phyloP scores from a whole-genome alignment of 2,888 invertebrate species.

The Caenorhabditis zanzibari region DNA sequence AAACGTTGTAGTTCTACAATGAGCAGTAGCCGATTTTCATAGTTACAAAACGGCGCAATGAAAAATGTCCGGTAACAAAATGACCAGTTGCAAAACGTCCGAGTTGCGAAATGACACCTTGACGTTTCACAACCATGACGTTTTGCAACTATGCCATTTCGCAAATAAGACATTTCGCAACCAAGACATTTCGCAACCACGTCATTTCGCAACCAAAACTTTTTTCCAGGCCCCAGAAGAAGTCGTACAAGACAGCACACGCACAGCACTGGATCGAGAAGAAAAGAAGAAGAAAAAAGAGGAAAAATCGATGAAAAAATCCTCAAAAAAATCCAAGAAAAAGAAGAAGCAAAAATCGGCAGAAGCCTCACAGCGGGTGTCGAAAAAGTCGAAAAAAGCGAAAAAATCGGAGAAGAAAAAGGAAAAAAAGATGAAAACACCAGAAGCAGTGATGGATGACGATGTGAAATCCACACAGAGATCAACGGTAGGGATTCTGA shows the following conservation, averaged over 20 bases:
- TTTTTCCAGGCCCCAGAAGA: constrained; percentile 3
- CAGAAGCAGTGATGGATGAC: background rate
- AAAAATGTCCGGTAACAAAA: too few relatives aligned
- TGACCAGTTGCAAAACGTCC: too few relatives aligned
- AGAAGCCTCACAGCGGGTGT: background rate
- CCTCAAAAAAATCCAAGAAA: constrained; percentile 22
- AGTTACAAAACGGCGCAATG: too few relatives aligned
- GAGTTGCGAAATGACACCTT: too few relatives aligned
- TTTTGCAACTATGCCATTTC: too few relatives aligned
- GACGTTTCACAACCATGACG: too few relatives aligned
- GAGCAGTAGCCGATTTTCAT: too few relatives aligned
- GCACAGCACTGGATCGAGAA: constrained; percentile 22
- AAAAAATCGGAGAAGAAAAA: constrained; percentile 12
- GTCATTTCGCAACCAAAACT: too few relatives aligned
- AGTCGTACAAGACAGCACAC: background rate
- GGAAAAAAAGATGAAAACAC: background rate
- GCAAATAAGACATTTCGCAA: too few relatives aligned
- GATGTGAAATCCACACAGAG: constrained; percentile 25
- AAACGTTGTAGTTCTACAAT: too few relatives aligned
- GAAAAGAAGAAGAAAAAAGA: constrained; percentile 15
- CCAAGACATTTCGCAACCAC: too few relatives aligned
- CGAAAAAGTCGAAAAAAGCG: constrained; percentile 16
- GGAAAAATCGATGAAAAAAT: constrained; percentile 4
- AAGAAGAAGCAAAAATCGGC: constrained; percentile 9
- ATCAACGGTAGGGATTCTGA: constrained; percentile 1